phyloP scores from a whole-genome alignment of 2,113 vertebrate genomes.

The Anser cygnoides region DNA sequence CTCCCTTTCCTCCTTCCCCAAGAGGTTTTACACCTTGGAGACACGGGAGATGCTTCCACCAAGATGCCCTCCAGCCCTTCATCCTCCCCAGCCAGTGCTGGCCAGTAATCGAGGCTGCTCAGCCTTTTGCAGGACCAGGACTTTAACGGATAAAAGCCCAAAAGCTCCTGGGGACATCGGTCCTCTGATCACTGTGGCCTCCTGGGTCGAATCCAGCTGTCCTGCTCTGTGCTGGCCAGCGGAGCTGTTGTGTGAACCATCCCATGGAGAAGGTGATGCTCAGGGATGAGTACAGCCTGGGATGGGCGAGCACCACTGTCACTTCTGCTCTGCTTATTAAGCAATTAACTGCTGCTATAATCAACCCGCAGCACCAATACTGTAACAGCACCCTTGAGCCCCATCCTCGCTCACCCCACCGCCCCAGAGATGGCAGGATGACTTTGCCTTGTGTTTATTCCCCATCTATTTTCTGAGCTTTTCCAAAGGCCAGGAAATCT shows the following conservation, averaged over 20 bases:
- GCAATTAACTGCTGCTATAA: not conserved
- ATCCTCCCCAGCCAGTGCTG: not conserved
- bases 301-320: not conserved
- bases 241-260: not conserved
- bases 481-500: not conserved
- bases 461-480: not conserved
- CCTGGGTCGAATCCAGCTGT: not conserved
- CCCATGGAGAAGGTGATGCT: not conserved
- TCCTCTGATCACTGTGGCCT: not conserved
- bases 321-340: not conserved
- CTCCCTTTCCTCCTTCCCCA: not conserved
- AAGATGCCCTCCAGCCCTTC: rapidly evolving
- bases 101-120: not conserved
- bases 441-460: not conserved
- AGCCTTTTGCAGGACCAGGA: rapidly evolving
- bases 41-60: not conserved
- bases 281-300: not conserved
- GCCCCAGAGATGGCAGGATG: not conserved
- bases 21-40: not conserved
- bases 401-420: not conserved
- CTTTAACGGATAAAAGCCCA: not conserved
- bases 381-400: not conserved
- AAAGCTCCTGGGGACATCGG: not conserved
- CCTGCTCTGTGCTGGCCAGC: not conserved
- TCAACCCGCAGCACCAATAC: rapidly evolving